Evolutionary conservation across 2,888 invertebrate species (phyloP).

Genomic region (Zaprionus lineosus): DNA sequence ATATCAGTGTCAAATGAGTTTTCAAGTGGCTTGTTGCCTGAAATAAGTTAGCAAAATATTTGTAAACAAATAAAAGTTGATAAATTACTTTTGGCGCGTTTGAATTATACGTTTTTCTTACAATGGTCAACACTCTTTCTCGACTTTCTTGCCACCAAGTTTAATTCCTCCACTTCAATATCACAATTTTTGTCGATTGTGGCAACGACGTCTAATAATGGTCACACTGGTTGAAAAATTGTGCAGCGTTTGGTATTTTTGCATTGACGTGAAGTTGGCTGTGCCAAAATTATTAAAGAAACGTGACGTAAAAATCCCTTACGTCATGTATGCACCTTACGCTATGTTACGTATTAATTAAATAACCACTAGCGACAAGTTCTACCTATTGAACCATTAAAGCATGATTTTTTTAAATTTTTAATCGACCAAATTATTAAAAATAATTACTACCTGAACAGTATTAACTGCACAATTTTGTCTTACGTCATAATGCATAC

Average conservation of each 20-base stretch:
- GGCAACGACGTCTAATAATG: conserved; percentile 80
- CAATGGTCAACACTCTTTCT: conserved; percentile 73
- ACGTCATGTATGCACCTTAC: conserved; percentile 20
- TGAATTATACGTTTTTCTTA: conserved; percentile 52
- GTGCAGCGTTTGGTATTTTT: conserved; percentile 24
- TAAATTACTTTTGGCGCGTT: conserved; percentile 61
- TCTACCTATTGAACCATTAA: no score
- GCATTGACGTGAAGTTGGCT: conserved; percentile 37
- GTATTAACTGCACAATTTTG: no score
- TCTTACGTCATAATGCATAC: no score
- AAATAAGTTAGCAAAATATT: conserved; percentile 6
- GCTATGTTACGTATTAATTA: not conserved
- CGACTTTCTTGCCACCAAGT: conserved; percentile 67
- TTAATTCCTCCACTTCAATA: conserved; percentile 56
- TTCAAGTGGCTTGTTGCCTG: conserved; percentile 6
- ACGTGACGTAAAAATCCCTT: conserved; percentile 21
- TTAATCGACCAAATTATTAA: no score
- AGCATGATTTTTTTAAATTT: no score
- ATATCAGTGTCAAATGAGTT: conserved; percentile 22
- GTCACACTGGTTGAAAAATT: conserved; percentile 54
- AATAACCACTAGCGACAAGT: no score
- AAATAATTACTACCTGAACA: no score
- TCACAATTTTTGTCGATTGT: conserved; percentile 73
- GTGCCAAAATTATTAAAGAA: not conserved
- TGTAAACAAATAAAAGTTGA: conserved; percentile 30